These are phyloP conservation scores for Hirudo medicinalis DNA, from an alignment of 1,140 invertebrate species.

Conservation along the genomic window DNA sequence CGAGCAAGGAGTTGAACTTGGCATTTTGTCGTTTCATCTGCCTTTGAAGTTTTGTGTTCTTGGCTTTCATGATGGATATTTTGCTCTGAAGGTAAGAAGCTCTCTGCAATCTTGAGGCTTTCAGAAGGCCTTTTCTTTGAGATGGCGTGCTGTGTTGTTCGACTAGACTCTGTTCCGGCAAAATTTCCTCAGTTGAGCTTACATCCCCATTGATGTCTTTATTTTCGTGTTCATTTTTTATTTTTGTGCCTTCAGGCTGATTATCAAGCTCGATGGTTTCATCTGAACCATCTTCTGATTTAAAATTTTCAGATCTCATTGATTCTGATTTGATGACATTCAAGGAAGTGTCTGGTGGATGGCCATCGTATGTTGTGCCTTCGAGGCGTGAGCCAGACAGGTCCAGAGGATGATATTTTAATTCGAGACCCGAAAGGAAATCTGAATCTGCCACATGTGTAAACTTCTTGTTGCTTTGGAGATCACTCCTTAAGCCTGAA, in stretches of 20 bases:
- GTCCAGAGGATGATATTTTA: too few species aligned
- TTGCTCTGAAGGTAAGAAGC: neutral
- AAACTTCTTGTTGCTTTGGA: too few species aligned
- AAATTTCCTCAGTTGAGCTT: neutral
- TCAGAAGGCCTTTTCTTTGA: neutral
- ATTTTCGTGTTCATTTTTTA: neutral
- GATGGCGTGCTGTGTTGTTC: neutral
- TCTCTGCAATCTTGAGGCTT: neutral
- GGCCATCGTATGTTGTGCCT: too few species aligned
- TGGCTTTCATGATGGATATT: constrained; percentile 4
- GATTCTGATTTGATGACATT: too few species aligned
- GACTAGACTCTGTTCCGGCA: neutral
- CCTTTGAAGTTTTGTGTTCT: constrained; percentile 4
- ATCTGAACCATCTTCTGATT: too few species aligned
- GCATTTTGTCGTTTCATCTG: neutral
- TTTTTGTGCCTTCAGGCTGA: too few species aligned
- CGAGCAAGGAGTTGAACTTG: neutral
- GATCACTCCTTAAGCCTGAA: neutral
- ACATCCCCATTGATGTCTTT: neutral
- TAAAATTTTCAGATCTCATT: too few species aligned
- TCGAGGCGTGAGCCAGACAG: too few species aligned
- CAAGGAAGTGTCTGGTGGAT: too few species aligned
- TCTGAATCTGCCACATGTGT: too few species aligned
- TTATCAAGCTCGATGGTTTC: too few species aligned
- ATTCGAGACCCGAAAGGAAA: too few species aligned